phyloP scores from a whole-genome alignment of 2,113 vertebrate genomes.

The Vanacampus margaritifer region DNA sequence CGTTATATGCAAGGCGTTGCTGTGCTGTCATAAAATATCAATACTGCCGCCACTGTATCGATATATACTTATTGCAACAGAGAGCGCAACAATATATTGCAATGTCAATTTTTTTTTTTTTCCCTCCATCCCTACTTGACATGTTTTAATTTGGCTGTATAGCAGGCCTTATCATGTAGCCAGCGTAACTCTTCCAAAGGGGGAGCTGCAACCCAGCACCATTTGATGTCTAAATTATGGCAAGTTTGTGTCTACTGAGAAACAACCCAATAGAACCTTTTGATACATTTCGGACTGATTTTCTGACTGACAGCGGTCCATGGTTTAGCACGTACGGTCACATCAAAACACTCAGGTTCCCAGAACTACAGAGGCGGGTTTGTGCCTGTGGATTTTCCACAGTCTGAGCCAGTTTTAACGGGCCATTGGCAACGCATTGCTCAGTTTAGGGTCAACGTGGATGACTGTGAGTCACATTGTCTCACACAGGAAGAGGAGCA shows the following conservation, averaged over 20 bases:
- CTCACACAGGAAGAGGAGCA: neutral
- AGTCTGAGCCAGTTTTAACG: conserved; percentile 40
- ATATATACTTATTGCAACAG: too few species aligned
- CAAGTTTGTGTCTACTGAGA: too few species aligned
- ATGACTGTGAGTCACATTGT: conserved; percentile 13
- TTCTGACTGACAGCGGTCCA: neutral
- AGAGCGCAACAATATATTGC: too few species aligned
- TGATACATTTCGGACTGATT: neutral
- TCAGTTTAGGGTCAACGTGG: conserved; percentile 28
- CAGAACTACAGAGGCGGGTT: conserved; percentile 23
- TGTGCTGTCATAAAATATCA: too few species aligned
- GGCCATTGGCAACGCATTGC: conserved; percentile 50
- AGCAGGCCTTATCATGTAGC: too few species aligned
- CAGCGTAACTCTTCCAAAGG: too few species aligned
- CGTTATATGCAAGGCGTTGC: too few species aligned
- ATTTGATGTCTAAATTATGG: too few species aligned
- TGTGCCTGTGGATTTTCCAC: conserved; percentile 38
- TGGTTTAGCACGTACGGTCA: neutral
- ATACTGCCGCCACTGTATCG: too few species aligned
- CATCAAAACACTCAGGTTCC: conserved; percentile 22
- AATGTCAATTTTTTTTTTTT: too few species aligned
- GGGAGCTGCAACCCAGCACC: too few species aligned
- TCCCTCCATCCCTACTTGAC: too few species aligned
- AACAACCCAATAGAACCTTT: neutral
- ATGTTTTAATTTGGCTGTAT: neutral